phyloP scores from a whole-genome alignment of 2,797 vertebrate genomes.

The Sebastes flavidus region DNA sequence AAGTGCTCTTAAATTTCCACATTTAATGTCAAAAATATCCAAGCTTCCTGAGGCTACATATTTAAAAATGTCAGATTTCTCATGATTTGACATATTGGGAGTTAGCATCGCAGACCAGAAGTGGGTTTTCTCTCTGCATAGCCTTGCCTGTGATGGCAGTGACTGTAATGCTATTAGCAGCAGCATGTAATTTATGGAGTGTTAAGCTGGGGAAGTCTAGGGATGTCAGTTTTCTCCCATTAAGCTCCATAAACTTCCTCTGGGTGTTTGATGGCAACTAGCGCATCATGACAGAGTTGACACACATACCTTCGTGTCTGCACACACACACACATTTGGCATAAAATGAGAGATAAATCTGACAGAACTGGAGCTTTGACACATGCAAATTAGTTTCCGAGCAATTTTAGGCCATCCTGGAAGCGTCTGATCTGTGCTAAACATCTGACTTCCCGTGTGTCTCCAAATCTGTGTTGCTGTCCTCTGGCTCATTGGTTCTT shows the following conservation, averaged over 20 bases:
- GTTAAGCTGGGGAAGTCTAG: constrained; percentile 61
- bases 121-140: constrained; percentile 14
- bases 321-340: constrained; percentile 14
- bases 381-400: constrained; percentile 41
- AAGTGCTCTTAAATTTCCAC: constrained; percentile 4
- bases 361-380: constrained; percentile 50
- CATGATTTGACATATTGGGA: constrained; percentile 36
- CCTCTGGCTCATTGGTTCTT: neutral
- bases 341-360: constrained; percentile 18
- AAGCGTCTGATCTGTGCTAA: neutral
- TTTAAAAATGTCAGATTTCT: constrained; percentile 27
- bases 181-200: constrained; percentile 66
- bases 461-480: constrained; percentile 1
- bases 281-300: constrained; percentile 29
- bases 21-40: neutral
- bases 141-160: constrained; percentile 19
- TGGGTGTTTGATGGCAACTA: constrained; percentile 39
- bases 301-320: constrained; percentile 16
- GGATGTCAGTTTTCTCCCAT: constrained; percentile 62
- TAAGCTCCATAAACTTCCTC: constrained; percentile 56
- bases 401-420: constrained; percentile 18
- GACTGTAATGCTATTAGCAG: constrained; percentile 70
- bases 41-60: neutral
- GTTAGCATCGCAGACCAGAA: constrained; percentile 30
- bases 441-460: constrained; percentile 12